These are phyloP conservation scores for Camponotus fellah DNA, from an alignment of 2,888 invertebrate genomes.

Conservation along the genomic window DNA sequence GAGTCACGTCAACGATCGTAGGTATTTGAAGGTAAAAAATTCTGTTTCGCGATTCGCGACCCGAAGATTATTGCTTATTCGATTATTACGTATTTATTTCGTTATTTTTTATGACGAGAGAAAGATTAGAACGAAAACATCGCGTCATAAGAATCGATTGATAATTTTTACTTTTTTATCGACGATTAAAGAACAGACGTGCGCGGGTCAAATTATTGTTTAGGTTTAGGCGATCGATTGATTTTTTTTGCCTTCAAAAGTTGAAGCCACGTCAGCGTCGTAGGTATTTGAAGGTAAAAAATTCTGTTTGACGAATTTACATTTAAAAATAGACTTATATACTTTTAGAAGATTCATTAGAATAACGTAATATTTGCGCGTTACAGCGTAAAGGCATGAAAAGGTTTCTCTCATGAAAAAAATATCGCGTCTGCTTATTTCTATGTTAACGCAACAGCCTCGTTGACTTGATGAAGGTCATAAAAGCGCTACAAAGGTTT, in stretches of 20 bases:
- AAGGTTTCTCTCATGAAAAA: background rate
- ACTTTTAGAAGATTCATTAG: conserved; percentile 11
- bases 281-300: background rate
- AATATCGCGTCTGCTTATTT: conserved; percentile 18
- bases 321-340: background rate
- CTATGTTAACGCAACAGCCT: background rate
- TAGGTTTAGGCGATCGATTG: too few species aligned
- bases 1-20: too few species aligned
- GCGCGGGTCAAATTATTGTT: too few species aligned
- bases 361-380: background rate
- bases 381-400: background rate
- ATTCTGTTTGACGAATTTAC: background rate
- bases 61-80: conserved; percentile 9
- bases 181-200: too few species aligned
- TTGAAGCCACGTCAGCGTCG: background rate
- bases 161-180: background rate
- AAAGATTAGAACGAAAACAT: background rate
- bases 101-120: conserved; percentile 46
- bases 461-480: conserved; percentile 9
- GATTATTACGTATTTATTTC: conserved; percentile 49
- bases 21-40: too few species aligned
- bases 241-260: background rate
- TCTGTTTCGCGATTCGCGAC: conserved; percentile 39
- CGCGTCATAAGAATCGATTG: background rate
- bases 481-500: background rate